Evolutionary conservation across 1,140 invertebrate genomes (phyloP).

Genomic region (Megathymus violae): DNA sequence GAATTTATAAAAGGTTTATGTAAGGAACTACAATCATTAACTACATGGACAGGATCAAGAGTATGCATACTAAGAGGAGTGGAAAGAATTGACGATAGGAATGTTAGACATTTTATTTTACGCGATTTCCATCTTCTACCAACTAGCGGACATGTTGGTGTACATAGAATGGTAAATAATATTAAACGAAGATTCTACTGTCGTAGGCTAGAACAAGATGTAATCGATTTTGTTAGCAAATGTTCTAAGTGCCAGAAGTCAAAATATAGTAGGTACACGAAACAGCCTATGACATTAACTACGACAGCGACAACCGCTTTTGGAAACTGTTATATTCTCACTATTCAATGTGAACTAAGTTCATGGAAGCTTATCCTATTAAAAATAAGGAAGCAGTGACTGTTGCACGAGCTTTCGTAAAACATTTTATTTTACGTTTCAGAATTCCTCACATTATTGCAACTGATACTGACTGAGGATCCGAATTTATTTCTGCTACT

Average conservation of each 20-base stretch:
- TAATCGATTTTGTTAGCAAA: slow-evolving; percentile 26
- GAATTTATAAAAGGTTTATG: slow-evolving; percentile 17
- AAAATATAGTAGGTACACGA: slow-evolving; percentile 22
- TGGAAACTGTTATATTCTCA: slow-evolving; percentile 27
- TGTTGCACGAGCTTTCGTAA: slow-evolving; percentile 34
- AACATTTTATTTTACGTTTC: slow-evolving; percentile 40
- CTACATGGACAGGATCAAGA: too few relatives aligned
- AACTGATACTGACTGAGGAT: slow-evolving; percentile 27
- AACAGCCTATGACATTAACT: slow-evolving; percentile 32
- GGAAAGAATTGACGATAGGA: slow-evolving; percentile 4
- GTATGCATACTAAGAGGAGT: slow-evolving; percentile 19
- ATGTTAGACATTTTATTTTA: slow-evolving; percentile 9
- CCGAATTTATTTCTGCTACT: slow-evolving; percentile 25
- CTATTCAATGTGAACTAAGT: slow-evolving; percentile 41
- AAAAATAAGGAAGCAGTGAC: slow-evolving; percentile 20
- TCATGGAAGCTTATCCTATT: slow-evolving; percentile 32
- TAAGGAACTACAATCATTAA: slow-evolving; percentile 15
- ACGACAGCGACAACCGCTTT: slow-evolving; percentile 20
- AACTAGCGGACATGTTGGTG: slow-evolving; percentile 17
- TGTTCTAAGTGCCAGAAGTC: slow-evolving; percentile 25
- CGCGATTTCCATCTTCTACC: slow-evolving; percentile 14
- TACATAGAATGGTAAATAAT: slow-evolving; percentile 4
- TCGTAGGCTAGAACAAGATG: too few relatives aligned
- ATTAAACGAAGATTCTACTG: too few relatives aligned
- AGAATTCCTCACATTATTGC: slow-evolving; percentile 28